Evolutionary conservation across 2,888 invertebrate species (phyloP), one percentile per base, ranked within the genome.

Genomic region (Nezara viridula): DNA sequence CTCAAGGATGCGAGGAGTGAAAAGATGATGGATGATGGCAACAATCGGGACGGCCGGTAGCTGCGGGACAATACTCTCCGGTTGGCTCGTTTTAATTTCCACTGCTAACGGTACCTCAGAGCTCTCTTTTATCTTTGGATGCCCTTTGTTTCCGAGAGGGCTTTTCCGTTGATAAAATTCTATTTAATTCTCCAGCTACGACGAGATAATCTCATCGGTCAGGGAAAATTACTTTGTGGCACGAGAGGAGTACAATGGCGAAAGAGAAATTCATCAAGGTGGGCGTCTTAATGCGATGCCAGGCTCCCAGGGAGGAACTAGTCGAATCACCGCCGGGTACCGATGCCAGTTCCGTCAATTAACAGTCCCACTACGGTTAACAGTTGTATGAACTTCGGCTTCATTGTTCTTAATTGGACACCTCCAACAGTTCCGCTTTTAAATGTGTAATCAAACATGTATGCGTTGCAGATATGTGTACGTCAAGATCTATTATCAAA

Each of bases 221-320:
- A 40, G 44, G 81, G 81, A 47, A 81, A 81, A 81, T 44, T n/a
- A 14, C 81, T 81, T 12, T 0, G 44, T 44, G 81, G 81, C 81
- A 81, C 81, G 81, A 81, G 81, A 81, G 12, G 81, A 47, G 24
- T n/a, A 81, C 81, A 81, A 81, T 81, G 44, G 81, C 44, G n/a
- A 81, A 81, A 81, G 81, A 81, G 81, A 81, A 81, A 81, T 81
- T 81, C 81, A 81, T 81, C 81, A 81, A 37, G 66, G 66, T 73
- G 60, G 27, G 27, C 60, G 27, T 60, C 60, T 60, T 60, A 60
- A 60, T 60, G 60, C 4, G 6, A 60, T 60, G 32, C 66, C 37
- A 6, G 19, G 66, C 66, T 73, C 66, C 37, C 66, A 37, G 66
- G 66, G 21, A 37, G 66, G 6, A 37, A 37, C 66, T 37, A 73